Percentiles rank a stretch among this genome's conserved stretches.
Evolutionary conservation across 2,113 vertebrate species (phyloP).

Genomic region (Petromus typicus): DNA sequence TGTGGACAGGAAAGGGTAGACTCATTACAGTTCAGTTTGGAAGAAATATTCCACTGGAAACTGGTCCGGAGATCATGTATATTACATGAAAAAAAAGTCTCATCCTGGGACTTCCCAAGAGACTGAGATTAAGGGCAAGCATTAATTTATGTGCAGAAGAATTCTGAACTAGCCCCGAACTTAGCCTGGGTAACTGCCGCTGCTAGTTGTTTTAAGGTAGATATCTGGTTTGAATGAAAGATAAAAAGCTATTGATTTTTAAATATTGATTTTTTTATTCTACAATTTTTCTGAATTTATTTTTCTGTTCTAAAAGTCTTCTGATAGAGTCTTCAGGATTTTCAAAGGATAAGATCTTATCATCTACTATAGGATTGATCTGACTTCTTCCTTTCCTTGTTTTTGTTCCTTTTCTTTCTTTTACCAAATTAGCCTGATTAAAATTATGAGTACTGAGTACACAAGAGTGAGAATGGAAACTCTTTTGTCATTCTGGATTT

Average conservation of each 20-base stretch:
- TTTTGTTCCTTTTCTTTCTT: neutral
- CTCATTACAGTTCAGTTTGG: neutral
- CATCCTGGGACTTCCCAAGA: neutral
- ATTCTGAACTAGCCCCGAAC: neutral
- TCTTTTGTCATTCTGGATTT: neutral
- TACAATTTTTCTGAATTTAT: neutral
- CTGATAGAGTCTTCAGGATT: neutral
- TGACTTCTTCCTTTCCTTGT: neutral
- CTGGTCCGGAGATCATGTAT: neutral
- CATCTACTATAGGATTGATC: neutral
- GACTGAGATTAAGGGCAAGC: neutral
- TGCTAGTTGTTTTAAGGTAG: neutral
- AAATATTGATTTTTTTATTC: neutral
- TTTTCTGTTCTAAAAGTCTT: neutral
- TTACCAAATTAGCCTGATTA: neutral
- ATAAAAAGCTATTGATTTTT: neutral
- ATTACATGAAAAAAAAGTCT: neutral
- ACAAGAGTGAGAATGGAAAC: neutral
- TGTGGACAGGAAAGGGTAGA: neutral
- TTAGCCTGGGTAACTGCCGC: neutral
- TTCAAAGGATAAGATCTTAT: neutral
- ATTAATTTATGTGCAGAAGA: neutral
- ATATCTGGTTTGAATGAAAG: neutral
- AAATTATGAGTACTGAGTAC: neutral
- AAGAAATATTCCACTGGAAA: neutral